A percentile compares a stretch with the other conserved stretches of the same genome.
These are phyloP conservation scores for Illadopsis cleaveri DNA, from an alignment of 2,113 vertebrate species.

Conservation along the genomic window DNA sequence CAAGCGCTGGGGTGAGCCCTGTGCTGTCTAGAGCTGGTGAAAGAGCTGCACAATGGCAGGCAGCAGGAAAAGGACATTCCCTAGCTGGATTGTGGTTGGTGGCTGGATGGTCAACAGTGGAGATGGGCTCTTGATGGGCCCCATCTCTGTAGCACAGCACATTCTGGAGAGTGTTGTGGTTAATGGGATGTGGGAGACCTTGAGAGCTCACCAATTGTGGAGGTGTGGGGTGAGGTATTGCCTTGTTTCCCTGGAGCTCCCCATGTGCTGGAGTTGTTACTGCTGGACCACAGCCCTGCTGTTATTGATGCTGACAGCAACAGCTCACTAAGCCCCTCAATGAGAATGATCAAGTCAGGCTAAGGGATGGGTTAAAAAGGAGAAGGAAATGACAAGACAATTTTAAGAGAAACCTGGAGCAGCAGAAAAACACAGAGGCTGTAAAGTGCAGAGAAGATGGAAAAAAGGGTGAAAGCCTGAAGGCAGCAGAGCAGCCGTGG, in stretches of 20 bases:
- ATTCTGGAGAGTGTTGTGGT: neutral
- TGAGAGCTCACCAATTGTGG: accelerated
- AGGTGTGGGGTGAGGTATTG: accelerated
- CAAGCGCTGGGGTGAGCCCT: neutral
- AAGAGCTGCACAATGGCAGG: neutral
- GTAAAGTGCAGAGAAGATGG: neutral
- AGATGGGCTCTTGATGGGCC: neutral
- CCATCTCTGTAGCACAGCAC: neutral
- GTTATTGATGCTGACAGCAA: neutral
- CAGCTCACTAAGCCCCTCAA: neutral
- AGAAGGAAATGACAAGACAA: neutral
- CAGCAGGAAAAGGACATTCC: neutral
- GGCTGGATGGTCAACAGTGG: neutral
- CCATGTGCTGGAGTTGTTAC: neutral
- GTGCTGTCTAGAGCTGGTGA: neutral
- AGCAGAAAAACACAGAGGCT: neutral
- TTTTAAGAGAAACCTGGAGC: conserved; percentile 13
- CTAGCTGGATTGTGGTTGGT: neutral
- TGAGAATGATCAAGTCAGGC: neutral
- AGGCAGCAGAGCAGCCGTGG: neutral
- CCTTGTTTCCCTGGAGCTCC: neutral
- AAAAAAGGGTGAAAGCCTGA: neutral
- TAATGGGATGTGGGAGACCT: neutral
- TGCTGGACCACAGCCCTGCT: neutral
- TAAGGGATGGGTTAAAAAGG: neutral